Evolutionary conservation across 2,113 vertebrate species (phyloP), one percentile per base, ranked within the genome.

Genomic region (Vanacampus margaritifer): DNA sequence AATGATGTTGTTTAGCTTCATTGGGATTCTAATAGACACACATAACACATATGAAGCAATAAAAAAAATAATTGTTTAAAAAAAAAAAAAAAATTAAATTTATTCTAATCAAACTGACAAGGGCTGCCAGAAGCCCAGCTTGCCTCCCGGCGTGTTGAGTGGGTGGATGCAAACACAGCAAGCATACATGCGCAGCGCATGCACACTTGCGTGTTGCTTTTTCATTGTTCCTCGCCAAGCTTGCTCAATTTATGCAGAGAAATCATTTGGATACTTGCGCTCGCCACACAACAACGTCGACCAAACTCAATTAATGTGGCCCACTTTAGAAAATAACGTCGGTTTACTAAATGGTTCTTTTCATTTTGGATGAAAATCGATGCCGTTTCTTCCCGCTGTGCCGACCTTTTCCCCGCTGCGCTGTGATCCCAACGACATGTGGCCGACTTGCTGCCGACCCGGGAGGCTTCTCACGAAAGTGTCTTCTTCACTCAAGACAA

Each of bases 61-160:
- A n/a, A n/a, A n/a, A n/a, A n/a, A n/a, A n/a, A n/a, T n/a, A n/a
- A n/a, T n/a, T n/a, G n/a, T n/a, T n/a, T n/a, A n/a, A n/a, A n/a
- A n/a, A n/a, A n/a, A n/a, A n/a, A n/a, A n/a, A n/a, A n/a, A n/a
- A n/a, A n/a, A n/a, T n/a, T n/a, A n/a, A n/a, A n/a, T 45, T 16
- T 13, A 16, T 45, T 46, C 7, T 46, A 45, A 69, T 65, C 67
- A 63, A 75, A 41, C 64, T 71, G 23, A 17, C 48, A 41, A 72
- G 46, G 17, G 7, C 45, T 19, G 45, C 17, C 39, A 14, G 39
- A 41, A 41, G 39, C 39, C 46, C 46, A 51, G 21, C 26, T 26
- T 23, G 51, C 51, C 13, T 7, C 16, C 45, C 17, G 45, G 11
- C 45, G 17, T 26, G 12, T 54, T 26, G 51, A 6, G 51, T 54